These are phyloP conservation scores for Tragelaphus buxtoni DNA, from an alignment of 2,113 vertebrate species.

Conservation along the genomic window DNA sequence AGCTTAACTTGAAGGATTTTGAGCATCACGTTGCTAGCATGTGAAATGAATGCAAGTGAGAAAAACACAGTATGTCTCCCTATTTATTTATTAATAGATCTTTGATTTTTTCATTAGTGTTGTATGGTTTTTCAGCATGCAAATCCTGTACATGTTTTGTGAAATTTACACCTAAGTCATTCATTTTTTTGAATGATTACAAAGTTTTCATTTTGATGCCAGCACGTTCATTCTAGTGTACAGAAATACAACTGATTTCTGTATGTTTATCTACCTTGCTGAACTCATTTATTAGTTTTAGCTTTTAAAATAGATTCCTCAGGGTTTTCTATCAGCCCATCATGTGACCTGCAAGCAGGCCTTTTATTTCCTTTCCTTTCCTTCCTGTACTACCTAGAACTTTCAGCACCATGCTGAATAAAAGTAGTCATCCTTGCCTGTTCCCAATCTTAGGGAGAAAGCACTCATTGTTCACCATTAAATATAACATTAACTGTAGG, in stretches of 20 bases:
- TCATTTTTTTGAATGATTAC: neutral
- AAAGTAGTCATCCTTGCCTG: neutral
- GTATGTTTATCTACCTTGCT: neutral
- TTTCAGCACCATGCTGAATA: neutral
- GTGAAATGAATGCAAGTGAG: neutral
- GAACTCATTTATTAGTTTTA: neutral
- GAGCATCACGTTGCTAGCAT: neutral
- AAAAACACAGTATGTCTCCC: neutral
- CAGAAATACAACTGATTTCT: neutral
- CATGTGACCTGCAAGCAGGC: neutral
- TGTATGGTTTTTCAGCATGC: neutral
- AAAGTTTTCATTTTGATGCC: neutral
- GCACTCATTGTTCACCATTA: neutral
- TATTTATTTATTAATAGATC: neutral
- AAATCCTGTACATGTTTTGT: neutral
- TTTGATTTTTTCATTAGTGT: neutral
- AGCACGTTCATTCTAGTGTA: neutral
- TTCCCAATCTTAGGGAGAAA: neutral
- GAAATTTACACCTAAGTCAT: neutral
- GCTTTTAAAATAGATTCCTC: neutral
- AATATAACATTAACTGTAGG: neutral
- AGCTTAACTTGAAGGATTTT: neutral
- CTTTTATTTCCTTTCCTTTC: neutral
- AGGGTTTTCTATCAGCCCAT: neutral
- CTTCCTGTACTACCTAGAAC: neutral